Conservation (phyloP, 2,888 invertebrate genomes). For the Polydrusus pterygomalis region DNA sequence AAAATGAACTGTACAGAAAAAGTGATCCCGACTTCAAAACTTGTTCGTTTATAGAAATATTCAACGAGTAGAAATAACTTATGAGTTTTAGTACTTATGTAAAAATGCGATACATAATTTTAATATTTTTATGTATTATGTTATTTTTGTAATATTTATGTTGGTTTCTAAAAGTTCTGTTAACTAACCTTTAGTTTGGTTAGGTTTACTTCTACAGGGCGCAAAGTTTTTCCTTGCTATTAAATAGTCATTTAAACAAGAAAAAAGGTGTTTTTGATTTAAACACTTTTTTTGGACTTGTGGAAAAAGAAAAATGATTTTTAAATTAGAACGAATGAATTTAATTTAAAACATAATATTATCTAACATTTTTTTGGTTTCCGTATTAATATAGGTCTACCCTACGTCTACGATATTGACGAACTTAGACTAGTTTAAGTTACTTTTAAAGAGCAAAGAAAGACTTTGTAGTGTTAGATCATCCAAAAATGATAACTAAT, state of each 20-base stretch:
- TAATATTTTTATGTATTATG: not conserved
- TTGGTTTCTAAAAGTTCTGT: not conserved
- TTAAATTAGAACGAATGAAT: no score
- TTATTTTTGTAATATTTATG: not conserved
- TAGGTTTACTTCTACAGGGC: not conserved
- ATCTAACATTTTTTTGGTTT: no score
- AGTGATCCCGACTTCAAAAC: slow-evolving; percentile 19
- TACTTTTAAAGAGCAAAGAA: not conserved
- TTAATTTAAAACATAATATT: no score
- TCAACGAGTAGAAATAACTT: slow-evolving; percentile 33
- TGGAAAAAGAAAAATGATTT: no score
- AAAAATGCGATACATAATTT: slow-evolving; percentile 13
- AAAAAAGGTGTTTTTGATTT: no score
- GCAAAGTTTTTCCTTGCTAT: not conserved
- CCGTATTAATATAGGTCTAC: no score
- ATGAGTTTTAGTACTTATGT: slow-evolving; percentile 21
- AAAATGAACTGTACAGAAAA: slow-evolving; percentile 24
- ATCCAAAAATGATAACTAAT: not conserved
- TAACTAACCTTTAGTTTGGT: not conserved
- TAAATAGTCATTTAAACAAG: not conserved
- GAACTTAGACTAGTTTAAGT: not conserved
- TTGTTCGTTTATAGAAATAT: slow-evolving; percentile 26
- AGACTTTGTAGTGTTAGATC: not conserved
- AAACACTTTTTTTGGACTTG: no score
- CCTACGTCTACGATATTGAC: no score